These are phyloP conservation scores for Salminus brasiliensis DNA, from an alignment of 2,113 vertebrate genomes.

Conservation along the genomic window DNA sequence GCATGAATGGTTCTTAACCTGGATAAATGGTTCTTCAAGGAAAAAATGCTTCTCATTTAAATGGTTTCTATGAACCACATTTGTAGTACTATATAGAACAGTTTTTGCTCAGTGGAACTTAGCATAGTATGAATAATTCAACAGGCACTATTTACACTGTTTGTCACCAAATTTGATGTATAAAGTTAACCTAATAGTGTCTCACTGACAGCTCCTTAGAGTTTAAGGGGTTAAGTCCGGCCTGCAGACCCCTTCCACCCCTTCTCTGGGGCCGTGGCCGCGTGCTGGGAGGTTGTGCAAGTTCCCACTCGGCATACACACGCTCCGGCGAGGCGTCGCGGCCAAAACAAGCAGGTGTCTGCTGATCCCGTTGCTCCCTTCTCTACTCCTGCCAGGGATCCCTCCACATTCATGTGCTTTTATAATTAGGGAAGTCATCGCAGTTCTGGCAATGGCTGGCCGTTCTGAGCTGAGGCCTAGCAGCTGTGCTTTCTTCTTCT, in stretches of 20 bases:
- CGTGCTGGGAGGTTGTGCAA: constrained; percentile 55
- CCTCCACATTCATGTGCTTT: constrained; percentile 41
- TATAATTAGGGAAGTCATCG: constrained; percentile 47
- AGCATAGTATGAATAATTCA: too few relatives aligned
- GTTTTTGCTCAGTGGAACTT: too few relatives aligned
- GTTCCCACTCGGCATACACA: constrained; percentile 45
- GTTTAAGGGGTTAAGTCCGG: neutral
- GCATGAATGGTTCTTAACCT: too few relatives aligned
- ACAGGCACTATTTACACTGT: too few relatives aligned
- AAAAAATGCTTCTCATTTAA: too few relatives aligned
- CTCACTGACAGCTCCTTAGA: neutral
- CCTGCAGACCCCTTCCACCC: constrained; percentile 6
- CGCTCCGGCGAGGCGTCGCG: constrained; percentile 22
- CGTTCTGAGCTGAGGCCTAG: constrained; percentile 25
- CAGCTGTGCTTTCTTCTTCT: constrained; percentile 30
- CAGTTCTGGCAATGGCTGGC: constrained; percentile 29
- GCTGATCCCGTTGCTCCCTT: constrained; percentile 31
- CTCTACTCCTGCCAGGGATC: constrained; percentile 40
- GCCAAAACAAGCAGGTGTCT: constrained; percentile 59
- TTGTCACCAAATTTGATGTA: too few relatives aligned
- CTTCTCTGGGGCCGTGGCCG: constrained; percentile 21
- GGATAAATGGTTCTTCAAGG: too few relatives aligned
- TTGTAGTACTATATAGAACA: too few relatives aligned
- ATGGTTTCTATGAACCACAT: too few relatives aligned
- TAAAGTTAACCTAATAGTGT: too few relatives aligned